Conservation (phyloP, 2,113 vertebrate genomes). For the Leucoraja erinaceus region DNA sequence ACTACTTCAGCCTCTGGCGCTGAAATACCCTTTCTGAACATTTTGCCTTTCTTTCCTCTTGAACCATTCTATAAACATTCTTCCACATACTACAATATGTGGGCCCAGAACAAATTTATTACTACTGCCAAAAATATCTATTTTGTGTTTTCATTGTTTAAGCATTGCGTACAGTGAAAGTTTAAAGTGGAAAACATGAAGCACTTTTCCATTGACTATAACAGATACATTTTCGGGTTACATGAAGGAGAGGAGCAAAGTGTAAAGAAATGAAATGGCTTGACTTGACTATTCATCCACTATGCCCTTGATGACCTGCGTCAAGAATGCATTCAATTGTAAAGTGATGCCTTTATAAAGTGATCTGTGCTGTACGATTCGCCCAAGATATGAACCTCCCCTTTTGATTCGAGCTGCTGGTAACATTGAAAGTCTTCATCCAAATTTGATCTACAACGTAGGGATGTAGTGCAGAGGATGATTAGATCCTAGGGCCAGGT, state of each 20-base stretch:
- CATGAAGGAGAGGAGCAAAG: neutral
- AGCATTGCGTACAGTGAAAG: too few species aligned
- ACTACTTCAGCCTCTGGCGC: too few species aligned
- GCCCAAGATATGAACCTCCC: neutral
- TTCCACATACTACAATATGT: too few species aligned
- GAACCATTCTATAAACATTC: too few species aligned
- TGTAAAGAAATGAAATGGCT: neutral
- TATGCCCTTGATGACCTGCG: neutral
- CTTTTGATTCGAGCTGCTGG: neutral
- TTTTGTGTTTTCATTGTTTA: too few species aligned
- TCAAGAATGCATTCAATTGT: neutral
- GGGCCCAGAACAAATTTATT: too few species aligned
- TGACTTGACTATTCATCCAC: neutral
- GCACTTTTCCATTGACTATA: too few species aligned
- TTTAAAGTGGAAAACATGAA: too few species aligned
- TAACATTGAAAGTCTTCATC: neutral
- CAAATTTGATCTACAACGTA: neutral
- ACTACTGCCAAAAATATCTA: too few species aligned
- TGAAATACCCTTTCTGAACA: too few species aligned
- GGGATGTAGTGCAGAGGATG: neutral
- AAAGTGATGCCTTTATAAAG: neutral
- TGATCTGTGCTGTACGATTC: neutral
- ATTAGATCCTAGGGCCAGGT: neutral
- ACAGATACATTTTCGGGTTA: neutral
- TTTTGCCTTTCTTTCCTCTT: too few species aligned